Conservation (phyloP, 2,888 invertebrate species). For the Vesta saturnalis region DNA sequence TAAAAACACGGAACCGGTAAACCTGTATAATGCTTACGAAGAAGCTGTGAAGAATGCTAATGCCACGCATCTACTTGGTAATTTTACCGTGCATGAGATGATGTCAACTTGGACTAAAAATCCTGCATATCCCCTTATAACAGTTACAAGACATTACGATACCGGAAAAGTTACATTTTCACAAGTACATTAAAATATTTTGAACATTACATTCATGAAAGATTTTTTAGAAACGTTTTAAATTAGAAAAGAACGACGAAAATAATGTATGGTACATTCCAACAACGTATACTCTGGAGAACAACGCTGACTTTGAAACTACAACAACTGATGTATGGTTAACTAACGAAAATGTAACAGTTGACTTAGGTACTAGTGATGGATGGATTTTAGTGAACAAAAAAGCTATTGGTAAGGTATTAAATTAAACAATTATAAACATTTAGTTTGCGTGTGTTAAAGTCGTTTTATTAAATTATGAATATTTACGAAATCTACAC, state of each 20-base stretch:
- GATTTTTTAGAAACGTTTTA: neutral
- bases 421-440: too few relatives aligned
- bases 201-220: neutral
- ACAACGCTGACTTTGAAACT: neutral
- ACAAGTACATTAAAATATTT: slow-evolving; percentile 17
- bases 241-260: neutral
- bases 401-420: slow-evolving; percentile 26
- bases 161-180: slow-evolving; percentile 19
- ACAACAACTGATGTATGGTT: slow-evolving; percentile 24
- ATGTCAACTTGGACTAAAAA: slow-evolving; percentile 26
- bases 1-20: slow-evolving; percentile 46
- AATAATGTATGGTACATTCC: slow-evolving; percentile 18
- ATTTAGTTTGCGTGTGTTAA: too few relatives aligned
- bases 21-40: slow-evolving; percentile 53
- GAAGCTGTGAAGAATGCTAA: slow-evolving; percentile 31
- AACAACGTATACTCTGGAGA: slow-evolving; percentile 6
- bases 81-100: slow-evolving; percentile 6
- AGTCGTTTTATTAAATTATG: too few relatives aligned
- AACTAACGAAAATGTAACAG: slow-evolving; percentile 7
- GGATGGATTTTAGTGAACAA: slow-evolving; percentile 28
- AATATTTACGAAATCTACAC: too few relatives aligned
- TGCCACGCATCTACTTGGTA: slow-evolving; percentile 5
- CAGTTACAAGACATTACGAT: slow-evolving; percentile 22
- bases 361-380: slow-evolving; percentile 1
- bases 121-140: slow-evolving; percentile 33